These are phyloP conservation scores for Gryllus bimaculatus DNA, from an alignment of 1,140 invertebrate species.

Conservation along the genomic window DNA sequence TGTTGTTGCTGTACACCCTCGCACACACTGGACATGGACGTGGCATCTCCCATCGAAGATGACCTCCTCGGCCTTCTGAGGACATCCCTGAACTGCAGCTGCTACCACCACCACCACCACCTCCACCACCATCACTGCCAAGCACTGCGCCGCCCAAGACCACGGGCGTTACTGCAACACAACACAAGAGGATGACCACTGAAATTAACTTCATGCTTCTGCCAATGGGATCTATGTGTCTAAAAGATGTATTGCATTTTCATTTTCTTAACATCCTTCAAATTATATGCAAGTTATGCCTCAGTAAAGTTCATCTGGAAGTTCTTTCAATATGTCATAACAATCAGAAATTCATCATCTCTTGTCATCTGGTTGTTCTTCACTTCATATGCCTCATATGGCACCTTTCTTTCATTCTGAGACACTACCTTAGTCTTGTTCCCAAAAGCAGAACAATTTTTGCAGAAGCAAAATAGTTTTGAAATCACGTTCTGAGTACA, in stretches of 20 bases:
- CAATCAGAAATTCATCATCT: too few species aligned
- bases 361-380: too few species aligned
- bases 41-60: conserved; percentile 30
- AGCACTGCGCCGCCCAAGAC: conserved; percentile 6
- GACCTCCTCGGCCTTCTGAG: neutral
- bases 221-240: neutral
- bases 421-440: too few species aligned
- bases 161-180: conserved; percentile 13
- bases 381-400: too few species aligned
- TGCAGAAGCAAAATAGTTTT: too few species aligned
- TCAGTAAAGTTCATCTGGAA: too few species aligned
- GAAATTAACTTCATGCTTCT: conserved; percentile 9
- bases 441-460: too few species aligned
- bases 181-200: conserved; percentile 7
- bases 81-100: neutral
- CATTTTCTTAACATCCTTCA: neutral
- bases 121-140: conserved; percentile 9
- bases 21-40: conserved; percentile 36
- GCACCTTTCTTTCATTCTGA: too few species aligned
- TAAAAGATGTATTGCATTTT: neutral
- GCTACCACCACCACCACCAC: conserved; percentile 7
- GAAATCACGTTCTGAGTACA: too few species aligned
- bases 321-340: too few species aligned
- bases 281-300: neutral
- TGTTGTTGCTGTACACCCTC: conserved; percentile 39